Base-by-base conservation (phyloP, 2,888 invertebrate species). In the Sinopyrophorus schimmeli region DNA sequence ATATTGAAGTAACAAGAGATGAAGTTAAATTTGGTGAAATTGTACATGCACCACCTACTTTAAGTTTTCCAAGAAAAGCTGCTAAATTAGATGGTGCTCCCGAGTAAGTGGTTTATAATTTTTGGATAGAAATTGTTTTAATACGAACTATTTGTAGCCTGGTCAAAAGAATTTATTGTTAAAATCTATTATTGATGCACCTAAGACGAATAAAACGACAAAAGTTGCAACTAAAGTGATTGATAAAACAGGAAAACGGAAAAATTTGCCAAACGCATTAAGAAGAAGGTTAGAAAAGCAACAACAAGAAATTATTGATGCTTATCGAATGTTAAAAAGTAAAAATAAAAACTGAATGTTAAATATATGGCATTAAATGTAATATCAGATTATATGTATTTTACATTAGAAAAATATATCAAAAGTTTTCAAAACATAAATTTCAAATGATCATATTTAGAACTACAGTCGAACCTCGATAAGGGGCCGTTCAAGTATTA, bases 1-100 rank as follows among this genome's bases (percentile, higher is more conserved):
- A 76, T 21, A 80, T 81, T 37, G 73, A 72, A 49, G 76, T 61
- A 7, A 66, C 68, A 15, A 62, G 75, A 60, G 91, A 91, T 70
- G 74, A 77, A 31, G 76, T 91, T 12, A 68, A 78, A 64, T 91
- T 91, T 74, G 90, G 90, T 0, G 90, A 89, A 66, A 77, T 83
- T 35, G 83, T 78, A 2, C 83, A 86, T 71, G 86, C 80, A 37
- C 90, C 91, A 42, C 90, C 91, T 18, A 71, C 77, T 38, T 73
- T 89, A 23, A 67, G 74, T 2, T 67, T 72, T 35, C 82, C 84
- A 1, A 75, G 74, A 43, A 77, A 76, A 59, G 77, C 76, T 26
- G 61, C 65, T 31, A 74, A 35, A 43, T 10, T 32, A 7, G 51
- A 58, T 47, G 47, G 23, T 26, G 58, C 54, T 7, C 44, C 63